phyloP scores from a whole-genome alignment of 2,797 vertebrate genomes.

The Anguilla pacifica region DNA sequence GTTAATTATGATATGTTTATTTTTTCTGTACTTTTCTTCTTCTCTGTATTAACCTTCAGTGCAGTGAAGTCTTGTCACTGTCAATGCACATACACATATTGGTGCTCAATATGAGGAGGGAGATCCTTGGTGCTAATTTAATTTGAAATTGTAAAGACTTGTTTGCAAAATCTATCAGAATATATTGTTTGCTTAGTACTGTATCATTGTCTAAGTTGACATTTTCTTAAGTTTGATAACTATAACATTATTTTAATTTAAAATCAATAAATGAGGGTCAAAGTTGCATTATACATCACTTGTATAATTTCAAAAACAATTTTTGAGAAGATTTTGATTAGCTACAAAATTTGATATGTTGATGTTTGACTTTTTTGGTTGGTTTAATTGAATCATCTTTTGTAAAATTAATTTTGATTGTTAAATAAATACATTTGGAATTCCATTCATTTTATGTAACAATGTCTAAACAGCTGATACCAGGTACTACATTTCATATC shows the following conservation, averaged over 20 bases:
- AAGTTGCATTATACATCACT: conserved; percentile 3
- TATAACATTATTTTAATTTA: conserved; percentile 62
- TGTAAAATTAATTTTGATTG: conserved; percentile 7
- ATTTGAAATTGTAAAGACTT: conserved; percentile 57
- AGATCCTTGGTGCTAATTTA: conserved; percentile 78
- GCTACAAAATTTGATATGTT: conserved; percentile 1
- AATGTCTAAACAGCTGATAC: background rate
- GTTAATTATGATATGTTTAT: conserved; percentile 35
- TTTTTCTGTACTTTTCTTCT: conserved; percentile 30
- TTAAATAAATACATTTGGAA: conserved; percentile 19
- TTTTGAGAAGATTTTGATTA: background rate
- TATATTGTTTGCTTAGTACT: conserved; percentile 66
- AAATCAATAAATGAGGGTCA: conserved; percentile 49
- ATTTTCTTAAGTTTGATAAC: conserved; percentile 47
- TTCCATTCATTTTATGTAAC: background rate
- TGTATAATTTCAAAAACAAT: background rate
- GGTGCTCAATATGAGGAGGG: conserved; percentile 56
- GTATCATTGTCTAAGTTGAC: conserved; percentile 66
- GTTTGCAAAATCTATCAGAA: conserved; percentile 49
- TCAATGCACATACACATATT: conserved; percentile 63
- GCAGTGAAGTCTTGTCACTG: conserved; percentile 64
- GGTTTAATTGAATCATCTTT: conserved; percentile 3
- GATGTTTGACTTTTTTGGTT: background rate
- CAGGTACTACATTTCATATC: background rate
- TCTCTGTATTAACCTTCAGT: conserved; percentile 52